Evolutionary conservation across 2,888 invertebrate genomes (phyloP).

Genomic region (Morinoia aosen): DNA sequence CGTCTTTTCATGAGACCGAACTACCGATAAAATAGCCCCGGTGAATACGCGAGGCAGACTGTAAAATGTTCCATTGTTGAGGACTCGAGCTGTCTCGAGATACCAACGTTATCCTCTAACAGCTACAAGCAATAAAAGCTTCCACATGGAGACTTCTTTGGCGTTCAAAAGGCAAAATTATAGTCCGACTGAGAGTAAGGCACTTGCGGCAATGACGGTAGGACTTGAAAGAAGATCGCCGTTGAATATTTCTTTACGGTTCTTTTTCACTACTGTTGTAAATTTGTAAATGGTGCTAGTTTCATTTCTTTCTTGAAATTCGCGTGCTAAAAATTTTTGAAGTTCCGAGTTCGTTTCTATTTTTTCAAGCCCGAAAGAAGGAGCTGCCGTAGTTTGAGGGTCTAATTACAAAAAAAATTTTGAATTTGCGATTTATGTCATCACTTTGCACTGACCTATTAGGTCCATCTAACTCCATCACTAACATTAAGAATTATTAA

Average conservation of each 20-base stretch:
- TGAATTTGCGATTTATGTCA: background rate
- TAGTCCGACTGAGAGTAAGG: background rate
- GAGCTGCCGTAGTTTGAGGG: background rate
- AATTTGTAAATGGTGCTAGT: background rate
- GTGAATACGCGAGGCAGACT: constrained; percentile 45
- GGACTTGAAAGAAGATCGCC: background rate
- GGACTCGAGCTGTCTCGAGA: constrained; percentile 38
- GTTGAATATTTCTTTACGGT: background rate
- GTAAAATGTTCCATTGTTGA: constrained; percentile 47
- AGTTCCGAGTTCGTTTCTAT: background rate
- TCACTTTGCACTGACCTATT: background rate
- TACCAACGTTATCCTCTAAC: constrained; percentile 38
- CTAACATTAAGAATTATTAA: background rate
- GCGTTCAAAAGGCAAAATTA: constrained; percentile 22
- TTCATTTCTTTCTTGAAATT: background rate
- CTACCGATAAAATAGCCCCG: constrained; percentile 31
- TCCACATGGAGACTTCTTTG: background rate
- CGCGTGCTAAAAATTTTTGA: too few relatives aligned
- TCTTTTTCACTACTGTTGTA: background rate
- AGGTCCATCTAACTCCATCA: background rate
- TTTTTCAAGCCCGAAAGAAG: background rate
- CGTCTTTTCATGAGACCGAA: constrained; percentile 42
- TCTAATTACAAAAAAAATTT: background rate
- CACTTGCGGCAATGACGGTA: background rate
- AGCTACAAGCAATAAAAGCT: constrained; percentile 41